Evolutionary conservation across 2,888 invertebrate genomes (phyloP).

Genomic region (Andrena bicolor): DNA sequence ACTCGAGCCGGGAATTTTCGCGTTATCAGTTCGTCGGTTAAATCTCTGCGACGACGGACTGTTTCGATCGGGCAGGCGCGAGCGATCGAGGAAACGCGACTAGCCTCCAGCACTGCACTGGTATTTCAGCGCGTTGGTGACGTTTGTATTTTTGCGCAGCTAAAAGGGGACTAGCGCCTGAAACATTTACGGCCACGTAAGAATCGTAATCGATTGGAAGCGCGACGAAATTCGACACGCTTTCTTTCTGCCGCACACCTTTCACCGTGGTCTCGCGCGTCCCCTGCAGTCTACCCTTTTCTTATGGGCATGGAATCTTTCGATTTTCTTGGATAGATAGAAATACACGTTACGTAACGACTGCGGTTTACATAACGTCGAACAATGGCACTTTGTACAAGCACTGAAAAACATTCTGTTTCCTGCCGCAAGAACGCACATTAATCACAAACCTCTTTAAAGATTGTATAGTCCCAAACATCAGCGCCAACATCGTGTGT

Average conservation of each 20-base stretch:
- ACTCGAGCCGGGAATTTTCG: not conserved
- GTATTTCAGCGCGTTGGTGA: not conserved
- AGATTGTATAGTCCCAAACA: no score
- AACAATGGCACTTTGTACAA: slow-evolving; percentile 22
- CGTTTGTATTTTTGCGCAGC: slow-evolving; percentile 3
- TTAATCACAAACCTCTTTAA: no score
- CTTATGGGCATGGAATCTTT: slow-evolving; percentile 32
- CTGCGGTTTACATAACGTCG: slow-evolving; percentile 38
- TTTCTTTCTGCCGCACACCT: slow-evolving; percentile 40
- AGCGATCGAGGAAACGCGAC: not conserved
- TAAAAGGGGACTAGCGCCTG: slow-evolving; percentile 28
- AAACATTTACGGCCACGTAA: slow-evolving; percentile 36
- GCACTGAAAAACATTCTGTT: not conserved
- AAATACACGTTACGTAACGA: slow-evolving; percentile 39
- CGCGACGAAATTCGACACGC: slow-evolving; percentile 41
- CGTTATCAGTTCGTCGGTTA: slow-evolving; percentile 1
- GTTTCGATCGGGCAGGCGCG: not conserved
- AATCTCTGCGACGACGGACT: not conserved
- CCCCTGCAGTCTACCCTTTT: slow-evolving; percentile 32
- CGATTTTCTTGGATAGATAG: slow-evolving; percentile 22
- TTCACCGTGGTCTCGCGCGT: slow-evolving; percentile 29
- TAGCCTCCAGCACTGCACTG: slow-evolving; percentile 9
- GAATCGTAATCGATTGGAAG: slow-evolving; percentile 50
- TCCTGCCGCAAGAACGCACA: not conserved
- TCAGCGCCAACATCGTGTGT: no score